Evolutionary conservation across 64 coral and sea anemone genomes (phyloP), one percentile per base, ranked within the genome.

Genomic region (Actinia equina): DNA sequence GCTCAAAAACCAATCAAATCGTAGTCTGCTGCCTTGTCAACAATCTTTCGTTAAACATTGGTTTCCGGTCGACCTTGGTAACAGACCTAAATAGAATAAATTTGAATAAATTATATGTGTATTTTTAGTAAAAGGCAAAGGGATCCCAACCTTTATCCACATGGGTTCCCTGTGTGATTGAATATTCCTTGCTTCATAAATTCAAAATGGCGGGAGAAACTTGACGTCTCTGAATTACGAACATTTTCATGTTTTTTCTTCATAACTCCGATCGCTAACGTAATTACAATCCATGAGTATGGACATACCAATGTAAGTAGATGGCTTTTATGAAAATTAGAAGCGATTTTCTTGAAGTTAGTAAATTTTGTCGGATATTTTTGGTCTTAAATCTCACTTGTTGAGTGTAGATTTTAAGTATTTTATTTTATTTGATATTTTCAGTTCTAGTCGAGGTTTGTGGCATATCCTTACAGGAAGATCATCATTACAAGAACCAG

Each of bases 401-500:
- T 82, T 51, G 53, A 10, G n/a, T 27, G 23, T 1, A 10, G 3
- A 0, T 85, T 54, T 63, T n/a, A 10, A 5, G 16, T 60, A 7
- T 59, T n/a, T n/a, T n/a, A 27, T 30, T 85, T 85, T 26, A 17
- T 85, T 30, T 17, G n/a, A n/a, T 59, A 23, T 43, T 82, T 62
- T 0, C 77, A 92, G 90, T 55, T 92, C 90, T 41, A 92, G 87
- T 53, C 76, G 90, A 70, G 90, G 90, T 30, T 20, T 92, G 42
- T 92, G 90, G 90, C 90, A 87, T 26, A 92, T 92, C 6, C 56
- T 92, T 53, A 87, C 90, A n/a, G 90, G 90, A 71, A 85, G 90
- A 67, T 86, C 85, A 10, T 92, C 90, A 12, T 42, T 87, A 3
- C 90, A 92, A 83, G 84, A 92, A 42, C 85, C 90, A 13, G 90